Conservation (phyloP, 2,888 invertebrate species). For the Sinotaia quadrata region DNA sequence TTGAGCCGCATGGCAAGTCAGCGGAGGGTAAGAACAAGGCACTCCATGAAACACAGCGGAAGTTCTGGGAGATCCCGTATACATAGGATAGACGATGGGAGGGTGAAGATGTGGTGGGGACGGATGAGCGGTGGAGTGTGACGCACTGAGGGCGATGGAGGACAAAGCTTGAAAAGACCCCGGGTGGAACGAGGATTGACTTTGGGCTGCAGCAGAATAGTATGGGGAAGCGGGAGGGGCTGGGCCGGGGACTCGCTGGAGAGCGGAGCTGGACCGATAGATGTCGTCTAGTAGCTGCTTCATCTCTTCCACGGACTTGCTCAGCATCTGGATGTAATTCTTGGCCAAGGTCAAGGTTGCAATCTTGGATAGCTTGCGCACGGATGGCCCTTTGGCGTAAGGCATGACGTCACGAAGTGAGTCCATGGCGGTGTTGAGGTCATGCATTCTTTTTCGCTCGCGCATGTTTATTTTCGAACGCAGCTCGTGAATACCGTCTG, state of each 20-base stretch:
- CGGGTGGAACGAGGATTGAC: conserved; percentile 10
- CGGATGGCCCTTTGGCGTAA: conserved; percentile 55
- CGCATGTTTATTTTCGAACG: conserved; percentile 68
- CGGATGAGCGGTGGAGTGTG: neutral
- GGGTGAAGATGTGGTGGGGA: conserved; percentile 1
- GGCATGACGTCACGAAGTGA: conserved; percentile 64
- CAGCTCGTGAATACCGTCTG: conserved; percentile 42
- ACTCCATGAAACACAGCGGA: conserved; percentile 7
- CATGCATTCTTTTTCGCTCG: conserved; percentile 72
- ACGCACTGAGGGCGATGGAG: neutral
- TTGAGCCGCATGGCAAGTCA: neutral
- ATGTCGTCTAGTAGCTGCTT: conserved; percentile 52
- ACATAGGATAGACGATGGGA: neutral
- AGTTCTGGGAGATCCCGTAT: neutral
- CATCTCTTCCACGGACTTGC: conserved; percentile 57
- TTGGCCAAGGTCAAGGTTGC: conserved; percentile 58
- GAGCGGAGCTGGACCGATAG: conserved; percentile 37
- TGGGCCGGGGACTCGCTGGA: conserved; percentile 4
- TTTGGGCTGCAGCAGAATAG: conserved; percentile 10
- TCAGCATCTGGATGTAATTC: conserved; percentile 60
- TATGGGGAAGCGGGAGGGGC: conserved; percentile 9
- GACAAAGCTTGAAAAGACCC: neutral
- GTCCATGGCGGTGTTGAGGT: conserved; percentile 70
- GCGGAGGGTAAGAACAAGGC: conserved; percentile 6
- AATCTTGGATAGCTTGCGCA: conserved; percentile 62